Evolutionary conservation across 2,888 invertebrate species (phyloP).

Genomic region (Calameuta filiformis): DNA sequence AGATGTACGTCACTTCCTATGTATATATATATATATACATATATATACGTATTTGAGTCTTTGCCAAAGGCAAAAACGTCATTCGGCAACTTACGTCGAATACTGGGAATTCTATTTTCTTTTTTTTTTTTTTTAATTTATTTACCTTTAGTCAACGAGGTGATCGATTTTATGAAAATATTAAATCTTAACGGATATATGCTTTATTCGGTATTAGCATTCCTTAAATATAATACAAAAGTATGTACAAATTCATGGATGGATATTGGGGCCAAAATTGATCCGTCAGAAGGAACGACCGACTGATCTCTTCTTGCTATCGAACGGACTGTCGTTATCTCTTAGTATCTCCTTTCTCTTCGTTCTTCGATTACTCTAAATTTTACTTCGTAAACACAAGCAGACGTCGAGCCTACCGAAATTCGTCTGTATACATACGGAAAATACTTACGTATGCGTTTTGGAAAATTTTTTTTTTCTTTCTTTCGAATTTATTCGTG

Average conservation of each 20-base stretch:
- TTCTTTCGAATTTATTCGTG: background rate
- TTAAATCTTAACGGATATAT: background rate
- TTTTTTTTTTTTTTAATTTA: background rate
- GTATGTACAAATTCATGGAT: slow-evolving; percentile 11
- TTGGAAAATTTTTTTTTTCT: background rate
- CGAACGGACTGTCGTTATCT: background rate
- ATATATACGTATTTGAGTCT: background rate
- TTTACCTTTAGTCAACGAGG: background rate
- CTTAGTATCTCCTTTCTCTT: background rate
- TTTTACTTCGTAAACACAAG: background rate
- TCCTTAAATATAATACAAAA: slow-evolving; percentile 9
- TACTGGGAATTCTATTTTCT: background rate
- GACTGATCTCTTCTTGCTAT: background rate
- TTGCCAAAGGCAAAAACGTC: background rate
- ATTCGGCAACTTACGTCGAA: background rate
- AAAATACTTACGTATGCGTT: background rate
- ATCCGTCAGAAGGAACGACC: background rate
- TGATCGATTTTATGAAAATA: background rate
- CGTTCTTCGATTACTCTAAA: background rate
- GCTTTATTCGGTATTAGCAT: slow-evolving; percentile 3
- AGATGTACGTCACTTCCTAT: background rate
- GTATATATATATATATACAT: background rate
- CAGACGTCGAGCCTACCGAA: background rate
- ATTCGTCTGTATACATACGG: background rate
- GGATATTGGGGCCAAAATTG: background rate